Percentiles rank a stretch among this genome's conserved stretches.
Evolutionary conservation across 2,888 invertebrate genomes (phyloP).

Genomic region (Ecliptopera silaceata): DNA sequence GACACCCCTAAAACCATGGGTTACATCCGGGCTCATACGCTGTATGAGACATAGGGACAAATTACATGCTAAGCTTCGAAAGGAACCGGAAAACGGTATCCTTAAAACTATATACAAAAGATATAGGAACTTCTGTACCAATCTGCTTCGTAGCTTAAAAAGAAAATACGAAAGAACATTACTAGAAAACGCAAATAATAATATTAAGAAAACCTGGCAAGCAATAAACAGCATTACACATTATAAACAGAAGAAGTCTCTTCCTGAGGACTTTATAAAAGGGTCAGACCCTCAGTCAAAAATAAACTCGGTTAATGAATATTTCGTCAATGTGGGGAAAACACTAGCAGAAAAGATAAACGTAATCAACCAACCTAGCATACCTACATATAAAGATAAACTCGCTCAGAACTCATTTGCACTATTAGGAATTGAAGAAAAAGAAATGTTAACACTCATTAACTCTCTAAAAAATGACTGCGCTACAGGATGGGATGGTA

Average conservation of each 20-base stretch:
- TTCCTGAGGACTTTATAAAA: background rate
- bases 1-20: conserved; percentile 12
- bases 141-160: conserved; percentile 16
- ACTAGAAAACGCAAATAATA: conserved; percentile 3
- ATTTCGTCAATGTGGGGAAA: background rate
- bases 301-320: background rate
- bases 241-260: background rate
- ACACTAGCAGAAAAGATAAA: background rate
- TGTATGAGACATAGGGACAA: conserved; percentile 25
- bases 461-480: too few species aligned
- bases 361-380: background rate
- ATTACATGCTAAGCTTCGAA: conserved; percentile 9
- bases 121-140: conserved; percentile 19
- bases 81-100: conserved; percentile 4
- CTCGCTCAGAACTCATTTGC: background rate
- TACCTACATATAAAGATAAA: background rate
- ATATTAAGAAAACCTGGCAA: conserved; percentile 19
- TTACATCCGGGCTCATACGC: conserved; percentile 17
- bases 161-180: conserved; percentile 11
- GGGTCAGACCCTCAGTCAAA: background rate
- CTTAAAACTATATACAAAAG: conserved; percentile 11
- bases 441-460: background rate
- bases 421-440: background rate
- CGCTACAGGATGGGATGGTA: too few species aligned
- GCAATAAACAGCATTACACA: conserved; percentile 3